Evolutionary conservation across 2,888 invertebrate species (phyloP).

Genomic region (Tetramorium bicarinatum): DNA sequence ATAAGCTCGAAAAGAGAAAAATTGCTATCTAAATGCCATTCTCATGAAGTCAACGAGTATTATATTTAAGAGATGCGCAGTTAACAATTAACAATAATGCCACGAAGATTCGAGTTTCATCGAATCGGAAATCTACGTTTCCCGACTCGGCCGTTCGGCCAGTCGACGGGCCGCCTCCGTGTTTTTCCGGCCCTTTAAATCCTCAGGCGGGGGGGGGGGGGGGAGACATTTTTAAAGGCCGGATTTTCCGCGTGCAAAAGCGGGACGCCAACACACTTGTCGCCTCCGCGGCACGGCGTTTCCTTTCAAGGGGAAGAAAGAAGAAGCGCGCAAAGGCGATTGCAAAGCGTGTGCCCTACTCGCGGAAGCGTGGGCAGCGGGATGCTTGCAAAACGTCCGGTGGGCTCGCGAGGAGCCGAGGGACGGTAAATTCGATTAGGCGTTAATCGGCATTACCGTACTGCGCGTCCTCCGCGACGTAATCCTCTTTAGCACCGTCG

Average conservation of each 20-base stretch:
- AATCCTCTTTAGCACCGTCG: constrained; percentile 16
- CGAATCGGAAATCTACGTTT: not conserved
- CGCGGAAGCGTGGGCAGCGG: constrained; percentile 29
- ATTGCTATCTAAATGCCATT: not conserved
- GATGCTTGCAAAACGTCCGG: constrained; percentile 33
- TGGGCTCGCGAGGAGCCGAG: not conserved
- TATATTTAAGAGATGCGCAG: not conserved
- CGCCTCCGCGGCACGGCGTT: not conserved
- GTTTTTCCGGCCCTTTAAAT: not conserved
- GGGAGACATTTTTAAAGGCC: not conserved
- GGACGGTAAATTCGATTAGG: constrained; percentile 41
- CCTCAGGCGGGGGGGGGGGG: not conserved
- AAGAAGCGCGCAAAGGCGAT: not conserved
- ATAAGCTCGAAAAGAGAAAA: constrained; percentile 37
- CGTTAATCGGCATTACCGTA: constrained; percentile 27
- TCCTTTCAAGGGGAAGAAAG: constrained; percentile 2
- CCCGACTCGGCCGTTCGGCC: too few relatives aligned
- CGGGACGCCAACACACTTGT: constrained; percentile 5
- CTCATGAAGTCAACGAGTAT: not conserved
- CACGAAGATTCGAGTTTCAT: not conserved
- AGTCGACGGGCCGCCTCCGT: too few relatives aligned
- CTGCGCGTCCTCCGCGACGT: not conserved
- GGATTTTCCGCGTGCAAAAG: not conserved
- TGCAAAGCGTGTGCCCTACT: constrained; percentile 15
- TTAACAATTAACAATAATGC: not conserved